Evolutionary conservation across 1,140 invertebrate species (phyloP).

Genomic region (Ceratina japonica): DNA sequence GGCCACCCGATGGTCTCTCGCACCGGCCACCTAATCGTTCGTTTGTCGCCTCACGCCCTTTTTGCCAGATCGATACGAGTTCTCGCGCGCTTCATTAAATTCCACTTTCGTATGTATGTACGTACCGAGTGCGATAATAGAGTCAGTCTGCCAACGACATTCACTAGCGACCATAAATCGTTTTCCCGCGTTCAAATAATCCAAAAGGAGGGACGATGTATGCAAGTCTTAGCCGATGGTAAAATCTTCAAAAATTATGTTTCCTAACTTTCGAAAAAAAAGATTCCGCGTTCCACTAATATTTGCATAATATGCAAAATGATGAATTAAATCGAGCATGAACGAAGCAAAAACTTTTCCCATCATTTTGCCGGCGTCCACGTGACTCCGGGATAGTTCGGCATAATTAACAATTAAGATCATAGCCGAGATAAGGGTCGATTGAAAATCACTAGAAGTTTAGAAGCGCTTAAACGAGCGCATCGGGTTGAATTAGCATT

Average conservation of each 20-base stretch:
- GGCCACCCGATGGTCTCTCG: not conserved
- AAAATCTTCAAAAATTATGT: no score
- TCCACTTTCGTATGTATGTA: not conserved
- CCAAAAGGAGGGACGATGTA: no score
- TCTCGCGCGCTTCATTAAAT: not conserved
- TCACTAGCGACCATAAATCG: no score
- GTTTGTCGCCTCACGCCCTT: not conserved
- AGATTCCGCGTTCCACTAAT: no score
- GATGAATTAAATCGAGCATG: no score
- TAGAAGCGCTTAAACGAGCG: not conserved
- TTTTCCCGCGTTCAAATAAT: no score
- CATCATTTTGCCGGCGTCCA: not conserved
- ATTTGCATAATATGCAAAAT: no score
- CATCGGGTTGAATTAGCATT: conserved; percentile 9
- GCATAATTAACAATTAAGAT: conserved; percentile 27
- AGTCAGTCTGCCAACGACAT: no score
- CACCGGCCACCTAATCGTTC: not conserved
- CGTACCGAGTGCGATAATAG: no score
- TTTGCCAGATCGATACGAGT: not conserved
- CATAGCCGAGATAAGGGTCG: not conserved
- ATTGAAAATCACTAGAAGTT: conserved; percentile 37
- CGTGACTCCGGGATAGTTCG: not conserved
- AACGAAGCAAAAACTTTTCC: not conserved
- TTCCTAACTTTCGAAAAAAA: no score
- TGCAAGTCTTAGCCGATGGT: no score